These are phyloP conservation scores for Netelia inedita DNA, from an alignment of 2,888 invertebrate genomes.

Conservation along the genomic window DNA sequence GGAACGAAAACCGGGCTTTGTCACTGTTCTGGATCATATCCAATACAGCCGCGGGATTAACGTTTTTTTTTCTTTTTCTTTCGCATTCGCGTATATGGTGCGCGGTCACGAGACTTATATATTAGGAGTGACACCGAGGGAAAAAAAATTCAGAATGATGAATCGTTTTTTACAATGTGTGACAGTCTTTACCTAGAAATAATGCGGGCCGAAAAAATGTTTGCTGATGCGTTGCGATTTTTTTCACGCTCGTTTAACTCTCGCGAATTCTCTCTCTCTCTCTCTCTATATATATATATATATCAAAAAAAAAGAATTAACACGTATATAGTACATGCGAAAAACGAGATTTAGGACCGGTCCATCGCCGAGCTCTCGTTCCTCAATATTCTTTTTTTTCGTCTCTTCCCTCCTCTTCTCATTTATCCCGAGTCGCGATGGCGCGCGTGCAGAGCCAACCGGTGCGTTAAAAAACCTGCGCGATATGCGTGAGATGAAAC, in stretches of 20 bases:
- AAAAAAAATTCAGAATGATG: not conserved
- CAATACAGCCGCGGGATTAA: constrained; percentile 20
- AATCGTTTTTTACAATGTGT: not conserved
- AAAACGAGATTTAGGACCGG: constrained; percentile 56
- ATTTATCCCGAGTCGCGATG: constrained; percentile 11
- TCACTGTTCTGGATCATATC: constrained; percentile 30
- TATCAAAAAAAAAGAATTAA: no score
- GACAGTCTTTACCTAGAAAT: constrained; percentile 8
- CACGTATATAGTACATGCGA: not conserved
- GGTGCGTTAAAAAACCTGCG: not conserved
- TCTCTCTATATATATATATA: not conserved
- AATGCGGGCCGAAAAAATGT: constrained; percentile 1
- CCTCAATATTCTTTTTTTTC: not conserved
- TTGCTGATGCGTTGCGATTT: constrained; percentile 11
- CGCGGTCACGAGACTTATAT: not conserved
- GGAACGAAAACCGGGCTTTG: constrained; percentile 8
- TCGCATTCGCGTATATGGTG: not conserved
- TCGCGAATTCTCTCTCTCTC: no score
- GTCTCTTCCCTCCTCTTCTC: not conserved
- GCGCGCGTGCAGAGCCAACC: constrained; percentile 3
- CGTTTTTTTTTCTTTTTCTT: not conserved
- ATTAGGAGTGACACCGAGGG: not conserved
- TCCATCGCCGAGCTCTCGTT: constrained; percentile 28
- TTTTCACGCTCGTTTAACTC: constrained; percentile 18
- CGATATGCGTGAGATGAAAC: constrained; percentile 8